Evolutionary conservation across 1,140 invertebrate genomes (phyloP), one percentile per base, ranked within the genome.

Genomic region (Penaeus chinensis): DNA sequence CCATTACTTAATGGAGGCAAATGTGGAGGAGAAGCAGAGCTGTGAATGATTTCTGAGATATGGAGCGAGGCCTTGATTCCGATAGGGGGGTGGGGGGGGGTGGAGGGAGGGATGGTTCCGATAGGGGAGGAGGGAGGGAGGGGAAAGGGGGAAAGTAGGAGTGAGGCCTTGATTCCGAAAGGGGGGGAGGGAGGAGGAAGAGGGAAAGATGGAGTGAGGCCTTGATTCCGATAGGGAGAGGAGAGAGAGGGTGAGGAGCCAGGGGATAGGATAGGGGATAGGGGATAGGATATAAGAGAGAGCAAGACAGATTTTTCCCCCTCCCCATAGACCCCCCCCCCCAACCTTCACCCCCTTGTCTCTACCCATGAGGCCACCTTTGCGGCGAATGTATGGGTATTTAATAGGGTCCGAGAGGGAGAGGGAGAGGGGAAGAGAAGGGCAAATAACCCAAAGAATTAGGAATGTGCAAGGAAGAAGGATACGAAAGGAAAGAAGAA

Each of bases 71-170:
- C 84, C 84, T n/a, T 62, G 62, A 80, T 66, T 62, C 83, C 27
- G 82, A 84, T 60, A 77, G 82, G 24, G 65, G 37, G 63, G 47
- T 79, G 86, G 69, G 62, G 66, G 66, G 66, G 5, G 32, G 77
- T 82, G 20, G 74, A 37, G 37, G 80, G 85, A 81, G 11, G 47
- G 85, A 82, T 61, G 69, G 78, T 66, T 54, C 81, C 27, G 84
- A 82, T 54, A 77, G 82, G 24, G 65, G 37, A 63, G 66, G 86
- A 65, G 54, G 66, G 66, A 19, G 32, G 11, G 54, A 16, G 54
- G 54, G 0, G 16, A n/a, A n/a, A 20, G 93, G 93, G 93, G 93
- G 93, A 62, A 62, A 65, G 54, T n/a, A 27, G 20, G 74, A 37
- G 37, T 77, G 85, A 81, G 11, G 47, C 85, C 82, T 32, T 47